These are phyloP conservation scores for Zelostemma sp. DNA, from an alignment of 1,140 invertebrate genomes.

Conservation along the genomic window DNA sequence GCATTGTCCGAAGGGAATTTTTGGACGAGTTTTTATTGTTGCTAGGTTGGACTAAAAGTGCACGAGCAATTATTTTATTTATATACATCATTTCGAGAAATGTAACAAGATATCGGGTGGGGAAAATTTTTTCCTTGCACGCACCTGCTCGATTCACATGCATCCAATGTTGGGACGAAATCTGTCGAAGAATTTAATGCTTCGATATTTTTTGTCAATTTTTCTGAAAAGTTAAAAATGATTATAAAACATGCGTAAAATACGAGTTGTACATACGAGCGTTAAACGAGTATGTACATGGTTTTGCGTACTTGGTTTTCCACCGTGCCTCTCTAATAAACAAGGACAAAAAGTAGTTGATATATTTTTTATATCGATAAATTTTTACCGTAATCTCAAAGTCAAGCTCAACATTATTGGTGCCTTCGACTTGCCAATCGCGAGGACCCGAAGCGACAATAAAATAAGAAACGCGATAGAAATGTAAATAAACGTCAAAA, in stretches of 20 bases:
- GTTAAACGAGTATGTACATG: constrained; percentile 49
- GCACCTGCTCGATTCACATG: background rate
- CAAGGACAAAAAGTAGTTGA: constrained; percentile 23
- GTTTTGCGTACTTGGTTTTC: constrained; percentile 48
- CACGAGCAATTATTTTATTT: background rate
- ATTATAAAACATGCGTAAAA: constrained; percentile 47
- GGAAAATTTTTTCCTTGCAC: background rate
- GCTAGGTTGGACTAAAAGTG: background rate
- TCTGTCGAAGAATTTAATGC: too few species aligned
- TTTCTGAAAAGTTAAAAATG: constrained; percentile 23
- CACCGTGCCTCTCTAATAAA: constrained; percentile 58
- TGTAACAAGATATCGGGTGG: background rate
- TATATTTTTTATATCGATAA: constrained; percentile 45
- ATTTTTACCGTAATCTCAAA: constrained; percentile 41
- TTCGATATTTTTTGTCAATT: too few species aligned
- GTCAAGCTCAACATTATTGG: constrained; percentile 63
- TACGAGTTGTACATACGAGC: too few species aligned
- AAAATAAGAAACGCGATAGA: constrained; percentile 58
- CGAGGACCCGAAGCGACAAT: constrained; percentile 54
- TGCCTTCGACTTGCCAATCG: constrained; percentile 68
- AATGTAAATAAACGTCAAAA: constrained; percentile 62
- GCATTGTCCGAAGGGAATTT: background rate
- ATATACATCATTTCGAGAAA: background rate
- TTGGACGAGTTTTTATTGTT: background rate
- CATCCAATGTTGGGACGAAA: background rate